phyloP scores from a whole-genome alignment of 2,888 invertebrate species.

The Xiphydria camelus region DNA sequence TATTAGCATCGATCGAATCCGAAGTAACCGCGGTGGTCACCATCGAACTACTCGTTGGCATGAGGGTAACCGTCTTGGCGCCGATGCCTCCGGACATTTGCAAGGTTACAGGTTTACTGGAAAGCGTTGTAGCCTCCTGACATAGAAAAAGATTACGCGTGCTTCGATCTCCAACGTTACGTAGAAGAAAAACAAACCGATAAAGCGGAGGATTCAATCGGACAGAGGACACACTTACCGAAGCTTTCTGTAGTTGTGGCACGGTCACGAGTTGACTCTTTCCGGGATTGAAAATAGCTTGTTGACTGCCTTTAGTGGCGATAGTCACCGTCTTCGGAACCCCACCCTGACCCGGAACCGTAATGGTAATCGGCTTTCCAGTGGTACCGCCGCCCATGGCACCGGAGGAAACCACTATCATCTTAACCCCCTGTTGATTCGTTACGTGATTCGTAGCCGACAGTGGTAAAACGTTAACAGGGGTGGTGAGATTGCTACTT shows the following conservation, averaged over 20 bases:
- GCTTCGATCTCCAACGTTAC: constrained; percentile 41
- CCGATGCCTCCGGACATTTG: constrained; percentile 67
- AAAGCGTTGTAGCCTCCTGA: constrained; percentile 67
- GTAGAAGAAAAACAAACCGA: constrained; percentile 5
- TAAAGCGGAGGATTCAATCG: too few relatives aligned
- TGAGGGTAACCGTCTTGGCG: constrained; percentile 68
- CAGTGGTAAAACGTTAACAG: constrained; percentile 54
- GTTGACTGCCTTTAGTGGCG: constrained; percentile 61
- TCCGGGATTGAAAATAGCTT: constrained; percentile 49
- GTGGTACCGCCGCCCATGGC: constrained; percentile 61
- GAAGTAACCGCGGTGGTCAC: constrained; percentile 45
- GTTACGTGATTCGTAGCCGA: constrained; percentile 58
- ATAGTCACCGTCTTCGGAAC: constrained; percentile 66
- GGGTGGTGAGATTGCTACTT: constrained; percentile 46
- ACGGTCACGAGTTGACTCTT: constrained; percentile 54
- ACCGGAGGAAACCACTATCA: constrained; percentile 64
- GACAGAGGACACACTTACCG: constrained; percentile 43
- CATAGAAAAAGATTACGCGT: constrained; percentile 11
- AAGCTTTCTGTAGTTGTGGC: constrained; percentile 52
- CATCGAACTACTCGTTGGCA: constrained; percentile 57
- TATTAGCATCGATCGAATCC: constrained; percentile 48
- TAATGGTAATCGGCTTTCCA: constrained; percentile 72
- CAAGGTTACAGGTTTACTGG: constrained; percentile 74
- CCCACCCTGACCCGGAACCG: constrained; percentile 63
- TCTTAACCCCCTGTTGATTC: constrained; percentile 61